Base-by-base conservation (phyloP, 2,113 vertebrate species). In the Pseudorasbora parva region DNA sequence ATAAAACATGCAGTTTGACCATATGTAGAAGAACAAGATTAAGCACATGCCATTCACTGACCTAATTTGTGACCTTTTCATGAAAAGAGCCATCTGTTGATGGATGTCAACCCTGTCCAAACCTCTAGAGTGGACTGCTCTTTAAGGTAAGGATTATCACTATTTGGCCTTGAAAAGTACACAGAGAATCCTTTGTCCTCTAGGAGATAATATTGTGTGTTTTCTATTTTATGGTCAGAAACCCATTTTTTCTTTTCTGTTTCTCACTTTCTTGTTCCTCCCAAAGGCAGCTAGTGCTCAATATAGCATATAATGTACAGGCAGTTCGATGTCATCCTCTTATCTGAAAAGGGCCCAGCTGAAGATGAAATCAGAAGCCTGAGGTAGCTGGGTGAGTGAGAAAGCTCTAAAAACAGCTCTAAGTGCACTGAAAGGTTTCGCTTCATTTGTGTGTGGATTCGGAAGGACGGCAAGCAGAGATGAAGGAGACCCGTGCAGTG, bases 341-440 rank as follows among this genome's bases (percentile, higher is more conserved):
- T 43, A 69, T 78, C 82, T 75, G 76, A 83, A 79, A 60, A 66
- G 43, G 37, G 72, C 62, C 57, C 66, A 69, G 51, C 59, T 74
- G 27, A 60, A 83, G 69, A 80, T 84, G 68, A 49, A 83, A 84
- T 86, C 76, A 75, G 11, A 10, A 23, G 56, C 25, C 82, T 8
- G 10, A 80, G 78, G 37, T 66, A 83, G 15, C 14, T 4, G 37
- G 45, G 15, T 27, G 62, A 68, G 30, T 27, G 49, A 68, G 49
- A 81, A 83, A 37, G 25, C 77, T 21, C 25, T 78, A 71, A 41
- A 80, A 86, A 83, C 43, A 78, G 47, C 47, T 64, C 33, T 51
- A 71, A n/a, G n/a, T 66, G 49, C 37, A 75, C 57, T 66, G 27
- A 74, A 62, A 66, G 51, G 37, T 86, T 86, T 81, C 27, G 11